Conservation (phyloP, 2,797 vertebrate genomes). For the Urocyon cinereoargenteus region DNA sequence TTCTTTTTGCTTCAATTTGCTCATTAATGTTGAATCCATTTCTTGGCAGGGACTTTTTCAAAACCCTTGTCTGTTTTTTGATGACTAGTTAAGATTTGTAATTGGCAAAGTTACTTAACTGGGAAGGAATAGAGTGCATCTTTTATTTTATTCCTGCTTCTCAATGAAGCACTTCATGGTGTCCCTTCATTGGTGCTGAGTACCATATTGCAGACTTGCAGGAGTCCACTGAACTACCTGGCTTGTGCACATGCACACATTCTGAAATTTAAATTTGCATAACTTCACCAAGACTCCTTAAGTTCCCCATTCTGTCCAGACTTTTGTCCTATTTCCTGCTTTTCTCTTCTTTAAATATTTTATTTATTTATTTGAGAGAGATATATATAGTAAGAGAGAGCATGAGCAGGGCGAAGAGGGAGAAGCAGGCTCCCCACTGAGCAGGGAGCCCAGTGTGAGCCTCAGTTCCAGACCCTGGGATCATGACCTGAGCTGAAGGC, state of each 20-base stretch:
- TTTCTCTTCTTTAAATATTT: too few relatives aligned
- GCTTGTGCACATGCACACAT: background rate
- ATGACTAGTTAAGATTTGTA: background rate
- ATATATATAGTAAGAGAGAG: too few relatives aligned
- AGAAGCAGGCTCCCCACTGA: too few relatives aligned
- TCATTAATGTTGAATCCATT: background rate
- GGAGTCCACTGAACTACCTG: background rate
- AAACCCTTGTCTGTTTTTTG: background rate
- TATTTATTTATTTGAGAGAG: too few relatives aligned
- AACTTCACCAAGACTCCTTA: background rate
- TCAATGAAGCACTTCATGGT: background rate
- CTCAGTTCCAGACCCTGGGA: too few relatives aligned
- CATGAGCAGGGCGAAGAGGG: too few relatives aligned
- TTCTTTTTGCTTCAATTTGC: background rate
- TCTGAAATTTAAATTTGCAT: background rate
- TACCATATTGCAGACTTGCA: background rate
- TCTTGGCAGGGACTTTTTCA: background rate
- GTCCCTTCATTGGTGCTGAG: background rate
- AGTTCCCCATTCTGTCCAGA: background rate
- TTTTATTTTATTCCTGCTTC: background rate
- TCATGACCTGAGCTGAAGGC: too few relatives aligned
- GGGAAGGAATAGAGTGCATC: background rate
- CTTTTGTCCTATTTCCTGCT: background rate
- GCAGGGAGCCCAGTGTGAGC: too few relatives aligned
- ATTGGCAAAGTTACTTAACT: background rate